A percentile compares a stretch with the other conserved stretches of the same genome.
These are phyloP conservation scores for Clinocottus analis DNA, from an alignment of 2,113 vertebrate species.

Conservation along the genomic window DNA sequence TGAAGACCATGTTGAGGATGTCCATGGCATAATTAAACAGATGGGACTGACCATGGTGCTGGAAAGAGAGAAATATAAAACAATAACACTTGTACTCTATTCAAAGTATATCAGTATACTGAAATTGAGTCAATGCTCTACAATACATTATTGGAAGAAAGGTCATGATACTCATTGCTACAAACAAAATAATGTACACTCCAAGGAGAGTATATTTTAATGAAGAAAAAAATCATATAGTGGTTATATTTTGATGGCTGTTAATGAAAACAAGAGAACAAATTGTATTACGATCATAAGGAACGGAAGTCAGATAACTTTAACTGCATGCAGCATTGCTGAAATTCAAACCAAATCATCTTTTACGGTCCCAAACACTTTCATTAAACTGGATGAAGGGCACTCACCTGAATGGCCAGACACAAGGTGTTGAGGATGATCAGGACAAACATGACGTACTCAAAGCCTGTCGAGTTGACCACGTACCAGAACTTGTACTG, in stretches of 20 bases:
- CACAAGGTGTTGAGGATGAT: slow-evolving; percentile 99
- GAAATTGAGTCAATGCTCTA: background rate
- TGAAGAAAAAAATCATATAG: background rate
- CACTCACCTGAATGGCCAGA: slow-evolving; percentile 96
- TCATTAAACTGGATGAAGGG: background rate
- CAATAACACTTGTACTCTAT: background rate
- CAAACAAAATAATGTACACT: background rate
- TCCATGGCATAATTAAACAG: slow-evolving; percentile 97
- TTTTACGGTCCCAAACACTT: background rate
- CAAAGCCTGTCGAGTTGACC: slow-evolving; percentile 98
- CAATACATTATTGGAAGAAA: background rate
- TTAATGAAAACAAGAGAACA: background rate
- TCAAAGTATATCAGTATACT: background rate
- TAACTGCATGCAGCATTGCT: background rate
- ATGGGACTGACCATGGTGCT: slow-evolving; percentile 97
- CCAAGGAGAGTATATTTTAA: background rate
- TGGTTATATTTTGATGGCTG: background rate
- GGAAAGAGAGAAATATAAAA: slow-evolving; percentile 40
- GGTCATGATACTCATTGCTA: background rate
- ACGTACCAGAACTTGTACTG: slow-evolving; percentile 99
- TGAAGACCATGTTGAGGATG: slow-evolving; percentile 99
- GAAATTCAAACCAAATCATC: background rate
- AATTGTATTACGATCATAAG: background rate
- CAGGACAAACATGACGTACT: slow-evolving; percentile 99
- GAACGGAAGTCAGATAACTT: background rate